Conservation (phyloP, 2,113 vertebrate species). For the Rallus limicola region DNA sequence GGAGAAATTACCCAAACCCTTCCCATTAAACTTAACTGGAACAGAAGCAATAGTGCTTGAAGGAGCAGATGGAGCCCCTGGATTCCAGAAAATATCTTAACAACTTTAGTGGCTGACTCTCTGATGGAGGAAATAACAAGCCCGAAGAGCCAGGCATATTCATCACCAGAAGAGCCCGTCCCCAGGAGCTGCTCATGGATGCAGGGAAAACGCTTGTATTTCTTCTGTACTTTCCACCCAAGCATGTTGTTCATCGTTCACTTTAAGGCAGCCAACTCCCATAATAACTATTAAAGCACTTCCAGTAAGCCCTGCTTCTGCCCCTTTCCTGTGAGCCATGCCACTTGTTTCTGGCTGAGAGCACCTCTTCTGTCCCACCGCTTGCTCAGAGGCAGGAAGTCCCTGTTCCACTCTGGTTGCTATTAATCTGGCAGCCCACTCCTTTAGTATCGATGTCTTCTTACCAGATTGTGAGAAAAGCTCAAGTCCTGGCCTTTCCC, state of each 20-base stretch:
- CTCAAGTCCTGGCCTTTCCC: neutral
- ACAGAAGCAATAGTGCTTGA: neutral
- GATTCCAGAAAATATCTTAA: neutral
- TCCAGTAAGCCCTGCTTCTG: neutral
- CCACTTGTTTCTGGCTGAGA: neutral
- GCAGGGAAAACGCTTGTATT: neutral
- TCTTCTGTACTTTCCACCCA: neutral
- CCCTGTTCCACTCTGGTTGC: neutral
- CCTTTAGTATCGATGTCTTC: neutral
- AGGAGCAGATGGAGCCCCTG: neutral
- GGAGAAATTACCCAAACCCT: neutral
- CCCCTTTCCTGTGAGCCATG: neutral
- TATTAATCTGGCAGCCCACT: neutral
- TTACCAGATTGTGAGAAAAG: neutral
- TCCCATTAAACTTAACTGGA: neutral
- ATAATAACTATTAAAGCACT: neutral
- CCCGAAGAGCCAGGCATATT: neutral
- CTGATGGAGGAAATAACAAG: neutral
- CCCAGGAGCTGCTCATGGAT: neutral
- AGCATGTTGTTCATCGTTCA: no score
- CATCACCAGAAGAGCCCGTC: neutral
- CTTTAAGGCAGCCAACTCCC: neutral
- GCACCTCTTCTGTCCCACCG: neutral
- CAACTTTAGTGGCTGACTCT: neutral
- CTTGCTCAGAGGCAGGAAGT: neutral